These are phyloP conservation scores for Stegostoma tigrinum DNA, from an alignment of 2,113 vertebrate species.

Conservation along the genomic window DNA sequence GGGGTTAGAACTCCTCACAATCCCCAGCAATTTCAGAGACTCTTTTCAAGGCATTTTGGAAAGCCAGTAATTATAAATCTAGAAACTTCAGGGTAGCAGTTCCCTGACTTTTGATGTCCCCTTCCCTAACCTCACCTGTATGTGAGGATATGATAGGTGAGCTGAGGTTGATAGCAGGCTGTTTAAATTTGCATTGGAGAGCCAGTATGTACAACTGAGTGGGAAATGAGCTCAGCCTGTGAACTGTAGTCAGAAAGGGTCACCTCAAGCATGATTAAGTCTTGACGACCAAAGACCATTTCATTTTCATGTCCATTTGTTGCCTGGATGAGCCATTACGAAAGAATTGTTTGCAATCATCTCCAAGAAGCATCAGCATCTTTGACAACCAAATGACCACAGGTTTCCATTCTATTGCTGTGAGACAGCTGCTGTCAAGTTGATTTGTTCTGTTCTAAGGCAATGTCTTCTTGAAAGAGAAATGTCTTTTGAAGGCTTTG, in stretches of 20 bases:
- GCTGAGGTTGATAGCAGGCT: neutral
- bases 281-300: neutral
- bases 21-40: neutral
- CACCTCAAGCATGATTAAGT: neutral
- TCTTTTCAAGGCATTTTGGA: neutral
- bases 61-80: neutral
- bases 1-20: neutral
- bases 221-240: neutral
- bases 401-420: neutral
- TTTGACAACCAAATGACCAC: slow-evolving; percentile 4
- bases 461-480: neutral
- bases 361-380: slow-evolving; percentile 13
- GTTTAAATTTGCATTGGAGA: neutral
- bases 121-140: neutral
- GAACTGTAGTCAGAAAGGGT: neutral
- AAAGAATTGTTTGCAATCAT: slow-evolving; percentile 6
- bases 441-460: slow-evolving; percentile 6
- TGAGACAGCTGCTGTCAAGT: neutral
- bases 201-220: neutral
- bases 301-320: slow-evolving; percentile 17
- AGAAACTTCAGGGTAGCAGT: neutral
- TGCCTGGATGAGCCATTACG: neutral
- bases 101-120: neutral
- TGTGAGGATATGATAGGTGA: neutral
- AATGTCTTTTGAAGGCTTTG: neutral